Percentiles rank a stretch among this genome's conserved stretches.
These are phyloP conservation scores for Cephonodes hylas DNA, from an alignment of 2,888 invertebrate genomes.

Conservation along the genomic window DNA sequence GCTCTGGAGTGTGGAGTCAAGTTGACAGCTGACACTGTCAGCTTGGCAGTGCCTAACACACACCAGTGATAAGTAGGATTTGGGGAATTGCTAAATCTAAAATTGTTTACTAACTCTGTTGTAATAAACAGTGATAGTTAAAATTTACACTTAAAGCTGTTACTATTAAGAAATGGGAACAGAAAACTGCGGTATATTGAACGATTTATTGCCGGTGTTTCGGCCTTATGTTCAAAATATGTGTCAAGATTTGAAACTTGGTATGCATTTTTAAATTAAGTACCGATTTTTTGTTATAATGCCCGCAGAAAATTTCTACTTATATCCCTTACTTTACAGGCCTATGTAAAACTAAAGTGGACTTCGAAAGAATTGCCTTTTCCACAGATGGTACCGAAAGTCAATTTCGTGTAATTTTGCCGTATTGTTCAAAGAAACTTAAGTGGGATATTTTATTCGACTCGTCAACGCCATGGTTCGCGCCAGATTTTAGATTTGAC, in stretches of 20 bases:
- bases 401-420: constrained; percentile 84
- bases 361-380: constrained; percentile 66
- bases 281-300: constrained; percentile 14
- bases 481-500: constrained; percentile 88
- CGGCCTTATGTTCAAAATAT: constrained; percentile 69
- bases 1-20: too few relatives aligned
- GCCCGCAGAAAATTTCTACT: not conserved
- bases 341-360: constrained; percentile 71
- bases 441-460: constrained; percentile 88
- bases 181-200: constrained; percentile 41
- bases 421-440: constrained; percentile 85
- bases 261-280: too few relatives aligned
- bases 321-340: constrained; percentile 41
- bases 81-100: too few relatives aligned
- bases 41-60: too few relatives aligned
- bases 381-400: constrained; percentile 60
- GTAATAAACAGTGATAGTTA: too few relatives aligned
- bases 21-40: too few relatives aligned
- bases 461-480: constrained; percentile 81
- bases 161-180: not conserved
- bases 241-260: constrained; percentile 69
- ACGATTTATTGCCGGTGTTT: constrained; percentile 65
- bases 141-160: too few relatives aligned
- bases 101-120: too few relatives aligned
- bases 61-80: too few relatives aligned